Base-by-base conservation (phyloP, 2,888 invertebrate species). In the Heliconius sara region DNA sequence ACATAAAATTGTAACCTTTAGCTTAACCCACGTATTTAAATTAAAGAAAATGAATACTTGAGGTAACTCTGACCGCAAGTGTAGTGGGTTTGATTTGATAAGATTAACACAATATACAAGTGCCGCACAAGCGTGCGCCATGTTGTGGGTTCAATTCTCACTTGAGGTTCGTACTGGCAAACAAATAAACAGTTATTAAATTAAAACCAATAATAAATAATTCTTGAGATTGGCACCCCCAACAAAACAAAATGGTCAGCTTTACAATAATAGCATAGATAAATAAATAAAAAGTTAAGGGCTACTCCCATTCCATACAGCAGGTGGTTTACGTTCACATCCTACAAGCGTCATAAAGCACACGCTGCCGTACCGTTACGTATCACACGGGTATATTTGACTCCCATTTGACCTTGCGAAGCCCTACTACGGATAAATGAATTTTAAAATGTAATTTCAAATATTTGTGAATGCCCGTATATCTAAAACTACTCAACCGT, bases 281-380 rank as follows among this genome's bases (percentile, higher is more conserved):
- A 60, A 60, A n/a, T n/a, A 60, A n/a, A 75, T 47, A 27, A 63
- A 63, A n/a, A 22, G 10, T 4, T 65, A 39, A 39, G 0, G 19
- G 25, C 39, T 30, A 19, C 6, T 16, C 60, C 60, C 43, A 67
- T 80, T 68, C 76, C 27, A 72, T 65, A 74, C 76, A 79, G 47
- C 82, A 84, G 81, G 81, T 84, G 83, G 79, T 77, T 78, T 79
- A 70, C 75, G 74, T 77, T 76, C 77, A 77, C 76, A 67, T 79
- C 81, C 79, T 67, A 75, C 34, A n/a, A 60, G 72, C 52, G 25
- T 90, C 89, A 92, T 92, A 92, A 92, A 89, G 86, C 89, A 90
- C 89, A 88, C 89, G 86, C 86, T 91, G 90, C 88, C 91, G 90
- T 89, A 90, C 89, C 84, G 25, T 90, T 91, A 90, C 91, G 90